A percentile compares a stretch with the other conserved stretches of the same genome.
These are phyloP conservation scores for Alviniconcha marisindica DNA, from an alignment of 1,140 invertebrate species.

Conservation along the genomic window DNA sequence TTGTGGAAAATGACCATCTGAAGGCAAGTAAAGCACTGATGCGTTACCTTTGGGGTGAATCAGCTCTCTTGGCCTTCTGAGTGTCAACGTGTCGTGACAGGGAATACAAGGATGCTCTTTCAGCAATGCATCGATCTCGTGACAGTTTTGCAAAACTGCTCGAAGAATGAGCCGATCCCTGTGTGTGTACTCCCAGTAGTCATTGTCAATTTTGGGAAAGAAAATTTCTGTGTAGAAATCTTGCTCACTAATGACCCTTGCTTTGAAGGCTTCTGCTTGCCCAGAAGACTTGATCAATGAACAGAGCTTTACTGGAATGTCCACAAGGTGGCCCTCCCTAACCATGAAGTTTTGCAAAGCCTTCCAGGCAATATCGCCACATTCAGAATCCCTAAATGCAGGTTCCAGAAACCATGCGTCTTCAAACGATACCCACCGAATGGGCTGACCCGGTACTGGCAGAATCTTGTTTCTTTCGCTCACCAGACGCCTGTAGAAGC, in stretches of 20 bases:
- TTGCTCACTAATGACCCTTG: background rate
- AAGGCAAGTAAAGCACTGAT: constrained; percentile 26
- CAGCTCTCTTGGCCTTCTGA: constrained; percentile 30
- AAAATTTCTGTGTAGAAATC: constrained; percentile 32
- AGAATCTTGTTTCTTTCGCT: constrained; percentile 12
- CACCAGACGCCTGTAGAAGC: constrained; percentile 32
- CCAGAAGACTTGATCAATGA: background rate
- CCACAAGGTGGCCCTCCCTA: background rate
- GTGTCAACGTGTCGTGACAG: background rate
- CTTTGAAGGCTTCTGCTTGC: background rate
- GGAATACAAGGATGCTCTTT: constrained; percentile 27
- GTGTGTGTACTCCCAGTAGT: constrained; percentile 15
- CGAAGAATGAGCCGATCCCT: constrained; percentile 14
- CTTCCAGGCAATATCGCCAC: constrained; percentile 29
- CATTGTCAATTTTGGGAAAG: constrained; percentile 33
- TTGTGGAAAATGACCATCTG: constrained; percentile 39
- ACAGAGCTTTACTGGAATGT: constrained; percentile 22
- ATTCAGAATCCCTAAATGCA: background rate
- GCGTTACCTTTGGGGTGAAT: constrained; percentile 19
- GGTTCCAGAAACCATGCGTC: constrained; percentile 25
- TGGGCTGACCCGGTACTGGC: background rate
- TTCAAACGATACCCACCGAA: constrained; percentile 14
- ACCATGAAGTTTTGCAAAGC: constrained; percentile 34
- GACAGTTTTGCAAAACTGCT: background rate
- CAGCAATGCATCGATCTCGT: constrained; percentile 21